A percentile compares a stretch with the other conserved stretches of the same genome.
phyloP scores from a whole-genome alignment of 2,888 invertebrate genomes.

The Eilema sororculum region DNA sequence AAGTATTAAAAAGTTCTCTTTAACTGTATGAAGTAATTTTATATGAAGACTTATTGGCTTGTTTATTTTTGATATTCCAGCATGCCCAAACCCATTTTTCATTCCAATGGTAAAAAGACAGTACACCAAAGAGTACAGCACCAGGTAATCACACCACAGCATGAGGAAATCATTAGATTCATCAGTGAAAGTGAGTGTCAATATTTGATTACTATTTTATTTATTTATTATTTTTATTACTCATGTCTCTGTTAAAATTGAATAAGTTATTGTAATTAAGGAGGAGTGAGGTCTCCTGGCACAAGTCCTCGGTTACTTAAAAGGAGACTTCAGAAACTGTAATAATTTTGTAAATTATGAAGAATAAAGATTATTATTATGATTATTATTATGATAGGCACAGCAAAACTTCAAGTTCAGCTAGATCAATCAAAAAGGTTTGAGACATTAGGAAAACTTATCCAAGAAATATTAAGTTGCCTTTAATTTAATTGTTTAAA shows the following conservation, averaged over 20 bases:
- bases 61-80: conserved; percentile 78
- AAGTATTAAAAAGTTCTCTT: not conserved
- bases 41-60: not conserved
- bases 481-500: too few relatives aligned
- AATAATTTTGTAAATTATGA: too few relatives aligned
- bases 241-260: too few relatives aligned
- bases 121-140: conserved; percentile 87
- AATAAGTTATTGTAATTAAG: too few relatives aligned
- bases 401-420: not conserved
- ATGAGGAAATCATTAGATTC: conserved; percentile 95
- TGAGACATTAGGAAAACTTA: not conserved
- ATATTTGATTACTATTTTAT: conserved; percentile 17
- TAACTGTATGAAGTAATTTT: not conserved
- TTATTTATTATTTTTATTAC: not conserved
- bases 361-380: too few relatives aligned
- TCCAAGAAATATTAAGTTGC: not conserved
- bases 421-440: not conserved
- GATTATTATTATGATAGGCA: too few relatives aligned
- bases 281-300: too few relatives aligned
- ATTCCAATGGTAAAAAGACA: conserved; percentile 89
- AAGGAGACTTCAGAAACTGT: too few relatives aligned
- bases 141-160: conserved; percentile 90
- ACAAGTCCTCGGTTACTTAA: too few relatives aligned
- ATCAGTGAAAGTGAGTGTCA: conserved; percentile 93
- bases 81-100: conserved; percentile 94